Percentiles rank a stretch among this genome's conserved stretches.
These are phyloP conservation scores for Microtus montanus DNA, from an alignment of 2,113 vertebrate species.

Conservation along the genomic window DNA sequence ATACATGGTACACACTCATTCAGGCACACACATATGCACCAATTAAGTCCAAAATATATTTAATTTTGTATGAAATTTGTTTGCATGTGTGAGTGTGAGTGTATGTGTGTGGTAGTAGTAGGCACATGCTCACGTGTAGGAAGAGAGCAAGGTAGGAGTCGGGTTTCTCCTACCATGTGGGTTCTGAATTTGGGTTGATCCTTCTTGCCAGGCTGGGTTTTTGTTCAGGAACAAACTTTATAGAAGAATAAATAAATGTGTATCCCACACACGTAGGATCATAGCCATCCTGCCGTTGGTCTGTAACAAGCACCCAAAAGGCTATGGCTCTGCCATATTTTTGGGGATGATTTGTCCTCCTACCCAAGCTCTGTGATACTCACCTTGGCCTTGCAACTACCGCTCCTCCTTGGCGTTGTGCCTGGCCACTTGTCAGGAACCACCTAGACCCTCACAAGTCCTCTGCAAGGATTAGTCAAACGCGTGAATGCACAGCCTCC, in stretches of 20 bases:
- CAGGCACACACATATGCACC: not conserved
- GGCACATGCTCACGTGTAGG: too few species aligned
- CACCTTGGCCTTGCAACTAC: not conserved
- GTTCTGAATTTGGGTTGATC: not conserved
- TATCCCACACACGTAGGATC: not conserved
- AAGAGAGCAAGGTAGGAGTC: not conserved
- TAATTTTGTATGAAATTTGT: not conserved
- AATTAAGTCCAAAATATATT: not conserved
- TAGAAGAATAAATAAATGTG: not conserved
- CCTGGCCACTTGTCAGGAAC: not conserved
- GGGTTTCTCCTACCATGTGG: not conserved
- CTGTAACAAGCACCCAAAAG: not conserved
- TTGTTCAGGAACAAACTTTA: not conserved
- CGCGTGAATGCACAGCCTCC: not conserved
- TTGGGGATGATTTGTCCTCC: conserved; percentile 34
- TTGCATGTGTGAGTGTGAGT: not conserved
- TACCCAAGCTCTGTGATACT: not conserved
- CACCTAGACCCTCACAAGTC: not conserved
- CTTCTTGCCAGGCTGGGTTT: not conserved
- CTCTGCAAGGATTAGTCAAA: not conserved
- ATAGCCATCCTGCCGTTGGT: not conserved
- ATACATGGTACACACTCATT: not conserved
- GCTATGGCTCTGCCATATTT: not conserved
- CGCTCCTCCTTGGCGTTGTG: not conserved
- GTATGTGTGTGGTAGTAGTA: not conserved